Base-by-base conservation (phyloP, 2,888 invertebrate species). In the Pardosa pseudoannulata region DNA sequence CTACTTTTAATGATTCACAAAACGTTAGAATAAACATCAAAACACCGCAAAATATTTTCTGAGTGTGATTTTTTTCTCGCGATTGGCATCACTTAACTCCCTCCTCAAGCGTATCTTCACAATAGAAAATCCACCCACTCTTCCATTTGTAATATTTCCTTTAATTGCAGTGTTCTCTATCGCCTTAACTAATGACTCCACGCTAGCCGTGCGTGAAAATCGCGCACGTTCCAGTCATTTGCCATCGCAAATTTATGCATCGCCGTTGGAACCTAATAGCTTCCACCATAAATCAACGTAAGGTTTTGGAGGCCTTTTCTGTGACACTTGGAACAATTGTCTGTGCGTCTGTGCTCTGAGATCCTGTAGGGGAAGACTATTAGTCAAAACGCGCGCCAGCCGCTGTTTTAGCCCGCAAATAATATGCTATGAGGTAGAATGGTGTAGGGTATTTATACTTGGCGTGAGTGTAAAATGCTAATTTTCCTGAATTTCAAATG, bases 251-350 rank as follows among this genome's bases (percentile, higher is more conserved):
- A 82, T 82, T 82, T 82, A 82, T 82, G 82, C 82, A 76, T 71
- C 71, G 75, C 68, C 68, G 68, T 81, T 68, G 74, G 75, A 82
- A 76, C 75, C 82, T 82, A 82, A 82, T 82, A 82, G 82, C 75
- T 28, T 32, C 29, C 27, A 68, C 41, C 82, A 82, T 82, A 82
- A 82, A 82, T 82, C 82, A 82, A 75, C 9, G 31, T 31, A 67
- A 75, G 75, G 71, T 75, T 82, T 64, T 71, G 62, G 71, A n/a
- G 36, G 75, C 70, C 75, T 82, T 82, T 82, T 75, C 82, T 70
- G 56, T 75, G 75, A 64, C 75, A 70, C 56, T 64, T 64, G 28
- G 46, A 82, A 76, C 75, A 82, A 76, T 70, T 70, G 82, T 76
- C 75, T 75, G 82, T 75, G 46, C 62, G 81, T 81, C 36, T 82